A percentile compares a stretch with the other conserved stretches of the same genome.
phyloP scores from a whole-genome alignment of 2,113 vertebrate species.

The Benitochromis conjunctus region DNA sequence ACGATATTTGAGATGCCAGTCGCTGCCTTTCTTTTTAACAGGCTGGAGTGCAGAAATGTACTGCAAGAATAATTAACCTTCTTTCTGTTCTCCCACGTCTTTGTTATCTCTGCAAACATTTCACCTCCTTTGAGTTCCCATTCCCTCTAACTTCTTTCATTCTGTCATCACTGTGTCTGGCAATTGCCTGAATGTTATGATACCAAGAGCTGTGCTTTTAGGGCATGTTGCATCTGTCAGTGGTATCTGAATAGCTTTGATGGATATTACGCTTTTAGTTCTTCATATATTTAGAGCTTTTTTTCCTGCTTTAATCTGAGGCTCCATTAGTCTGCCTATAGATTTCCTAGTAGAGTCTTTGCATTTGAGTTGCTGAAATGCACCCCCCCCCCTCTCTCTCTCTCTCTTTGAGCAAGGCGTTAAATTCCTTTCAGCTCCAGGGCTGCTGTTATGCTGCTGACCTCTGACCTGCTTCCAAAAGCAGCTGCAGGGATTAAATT shows the following conservation, averaged over 20 bases:
- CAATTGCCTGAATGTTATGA: not conserved
- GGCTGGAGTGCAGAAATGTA: not conserved
- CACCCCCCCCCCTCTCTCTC: rapidly evolving
- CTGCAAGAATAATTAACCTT: not conserved
- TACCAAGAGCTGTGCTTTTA: not conserved
- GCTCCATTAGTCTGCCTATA: not conserved
- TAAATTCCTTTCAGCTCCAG: not conserved
- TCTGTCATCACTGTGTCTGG: not conserved
- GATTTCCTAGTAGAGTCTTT: not conserved
- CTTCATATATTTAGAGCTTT: not conserved
- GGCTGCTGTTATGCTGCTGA: not conserved
- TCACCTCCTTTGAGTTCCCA: not conserved
- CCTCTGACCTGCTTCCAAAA: not conserved
- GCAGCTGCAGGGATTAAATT: constrained; percentile 2
- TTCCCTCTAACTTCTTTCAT: not conserved
- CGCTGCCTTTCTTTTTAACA: not conserved
- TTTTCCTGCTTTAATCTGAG: not conserved
- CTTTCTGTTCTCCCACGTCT: not conserved
- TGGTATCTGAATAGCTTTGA: not conserved
- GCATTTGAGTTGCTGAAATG: not conserved
- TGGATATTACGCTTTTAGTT: not conserved
- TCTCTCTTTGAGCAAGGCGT: not conserved
- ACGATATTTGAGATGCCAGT: not conserved
- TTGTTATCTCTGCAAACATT: not conserved
- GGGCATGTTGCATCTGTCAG: not conserved